Evolutionary conservation across 2,113 vertebrate genomes (phyloP).

Genomic region (Martes martes): DNA sequence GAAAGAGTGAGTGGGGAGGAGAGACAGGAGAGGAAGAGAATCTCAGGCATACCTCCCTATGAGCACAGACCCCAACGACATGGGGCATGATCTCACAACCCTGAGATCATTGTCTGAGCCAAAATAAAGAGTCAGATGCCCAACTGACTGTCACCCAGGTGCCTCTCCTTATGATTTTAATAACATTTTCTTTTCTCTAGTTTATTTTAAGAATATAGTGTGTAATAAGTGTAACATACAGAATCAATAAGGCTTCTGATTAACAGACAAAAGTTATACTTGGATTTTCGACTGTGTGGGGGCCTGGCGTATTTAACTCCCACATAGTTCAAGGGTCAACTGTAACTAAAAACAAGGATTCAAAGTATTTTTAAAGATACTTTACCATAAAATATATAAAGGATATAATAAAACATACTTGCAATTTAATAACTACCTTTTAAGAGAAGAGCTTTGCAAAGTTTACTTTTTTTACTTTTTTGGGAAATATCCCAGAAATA

Average conservation of each 20-base stretch:
- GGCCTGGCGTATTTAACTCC: neutral
- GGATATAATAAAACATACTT: neutral
- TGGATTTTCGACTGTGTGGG: neutral
- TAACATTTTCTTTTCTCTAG: neutral
- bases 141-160: neutral
- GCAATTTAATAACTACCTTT: neutral
- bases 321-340: neutral
- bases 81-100: neutral
- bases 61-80: neutral
- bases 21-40: neutral
- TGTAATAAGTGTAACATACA: neutral
- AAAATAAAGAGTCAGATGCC: neutral
- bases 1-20: neutral
- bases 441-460: neutral
- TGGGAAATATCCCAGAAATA: neutral
- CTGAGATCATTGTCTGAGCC: neutral
- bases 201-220: neutral
- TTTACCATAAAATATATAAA: neutral
- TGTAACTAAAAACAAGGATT: neutral
- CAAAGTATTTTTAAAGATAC: constrained; percentile 15
- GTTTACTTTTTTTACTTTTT: neutral
- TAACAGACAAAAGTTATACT: neutral
- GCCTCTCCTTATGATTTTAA: neutral
- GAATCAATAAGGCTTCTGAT: neutral
- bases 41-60: neutral